phyloP scores from a whole-genome alignment of 2,797 vertebrate genomes.

The Phaenicophaeus curvirostris region DNA sequence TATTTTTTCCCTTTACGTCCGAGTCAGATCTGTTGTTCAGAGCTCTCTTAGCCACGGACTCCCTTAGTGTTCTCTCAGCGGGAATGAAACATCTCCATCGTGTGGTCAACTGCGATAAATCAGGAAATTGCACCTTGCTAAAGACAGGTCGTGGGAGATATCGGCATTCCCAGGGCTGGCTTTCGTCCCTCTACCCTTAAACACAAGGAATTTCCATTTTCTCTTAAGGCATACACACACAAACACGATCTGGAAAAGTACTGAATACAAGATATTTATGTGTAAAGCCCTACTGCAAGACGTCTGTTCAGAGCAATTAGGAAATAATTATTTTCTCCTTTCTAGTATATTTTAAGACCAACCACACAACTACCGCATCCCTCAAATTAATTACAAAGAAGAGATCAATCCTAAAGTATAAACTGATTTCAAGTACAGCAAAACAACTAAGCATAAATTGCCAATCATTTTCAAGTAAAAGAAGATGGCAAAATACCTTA shows the following conservation, averaged over 20 bases:
- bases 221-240: neutral
- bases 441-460: neutral
- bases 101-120: slow-evolving; percentile 32
- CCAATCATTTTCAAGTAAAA: neutral
- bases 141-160: fast-evolving
- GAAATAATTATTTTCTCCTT: neutral
- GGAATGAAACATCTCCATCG: slow-evolving; percentile 67
- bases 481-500: neutral
- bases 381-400: neutral
- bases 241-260: neutral
- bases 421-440: neutral
- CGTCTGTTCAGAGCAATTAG: neutral
- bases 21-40: neutral
- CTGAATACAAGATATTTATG: neutral
- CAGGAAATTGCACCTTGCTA: neutral
- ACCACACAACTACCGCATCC: neutral
- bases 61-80: neutral
- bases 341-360: neutral
- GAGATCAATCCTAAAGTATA: neutral
- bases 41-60: neutral
- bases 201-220: neutral
- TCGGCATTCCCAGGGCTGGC: neutral
- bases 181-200: neutral
- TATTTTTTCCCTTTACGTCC: neutral
- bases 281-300: neutral